Evolutionary conservation across 2,797 vertebrate genomes (phyloP).

Genomic region (Hemitrygon akajei): DNA sequence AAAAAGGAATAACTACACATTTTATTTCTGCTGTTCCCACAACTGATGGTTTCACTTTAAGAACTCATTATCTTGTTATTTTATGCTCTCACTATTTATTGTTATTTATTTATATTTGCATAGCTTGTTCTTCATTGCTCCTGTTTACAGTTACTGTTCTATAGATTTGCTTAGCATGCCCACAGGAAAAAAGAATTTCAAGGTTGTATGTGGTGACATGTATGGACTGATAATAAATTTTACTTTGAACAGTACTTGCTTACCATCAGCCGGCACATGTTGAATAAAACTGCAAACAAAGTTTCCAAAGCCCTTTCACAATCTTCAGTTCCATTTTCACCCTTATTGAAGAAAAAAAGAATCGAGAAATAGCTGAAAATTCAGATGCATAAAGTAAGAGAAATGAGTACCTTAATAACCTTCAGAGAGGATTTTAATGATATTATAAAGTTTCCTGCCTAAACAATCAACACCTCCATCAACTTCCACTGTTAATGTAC

Average conservation of each 20-base stretch:
- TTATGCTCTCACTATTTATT: too few relatives aligned
- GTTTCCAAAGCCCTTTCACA: constrained; percentile 88
- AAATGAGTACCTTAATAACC: not conserved
- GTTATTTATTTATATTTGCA: too few relatives aligned
- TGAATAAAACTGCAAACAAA: constrained; percentile 79
- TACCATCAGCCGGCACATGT: constrained; percentile 74
- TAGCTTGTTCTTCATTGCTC: too few relatives aligned
- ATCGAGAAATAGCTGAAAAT: constrained; percentile 42
- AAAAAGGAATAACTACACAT: too few relatives aligned
- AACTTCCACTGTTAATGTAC: not conserved
- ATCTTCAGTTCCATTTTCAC: constrained; percentile 82
- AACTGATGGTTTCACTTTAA: too few relatives aligned
- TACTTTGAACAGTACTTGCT: constrained; percentile 41
- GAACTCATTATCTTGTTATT: too few relatives aligned
- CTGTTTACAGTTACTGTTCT: too few relatives aligned
- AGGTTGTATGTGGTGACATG: too few relatives aligned
- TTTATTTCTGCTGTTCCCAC: too few relatives aligned
- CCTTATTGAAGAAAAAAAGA: constrained; percentile 60
- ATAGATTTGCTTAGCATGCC: too few relatives aligned
- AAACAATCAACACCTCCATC: not conserved
- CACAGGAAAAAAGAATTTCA: too few relatives aligned
- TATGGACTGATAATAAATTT: too few relatives aligned
- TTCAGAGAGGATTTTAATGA: not conserved
- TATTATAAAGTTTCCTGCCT: not conserved
- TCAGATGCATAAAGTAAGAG: not conserved